Evolutionary conservation across 2,113 vertebrate species (phyloP), one percentile per base, ranked within the genome.

Genomic region (Piprites chloris): DNA sequence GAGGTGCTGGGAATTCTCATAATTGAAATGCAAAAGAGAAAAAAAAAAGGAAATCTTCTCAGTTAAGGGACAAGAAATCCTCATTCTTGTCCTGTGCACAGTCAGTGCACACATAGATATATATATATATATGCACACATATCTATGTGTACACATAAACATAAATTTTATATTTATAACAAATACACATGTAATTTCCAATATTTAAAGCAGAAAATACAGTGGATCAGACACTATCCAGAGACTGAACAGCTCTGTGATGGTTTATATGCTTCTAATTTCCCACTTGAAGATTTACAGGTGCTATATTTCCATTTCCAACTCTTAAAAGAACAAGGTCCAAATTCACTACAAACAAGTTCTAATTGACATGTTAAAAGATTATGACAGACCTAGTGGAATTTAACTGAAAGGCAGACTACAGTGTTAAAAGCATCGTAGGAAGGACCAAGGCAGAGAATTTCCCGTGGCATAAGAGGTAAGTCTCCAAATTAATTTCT

Each of bases 111-210:
- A 50, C 6, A 13, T n/a, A 58, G 33, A n/a, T 23, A 14, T 11
- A 41, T 9, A 42, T 46, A 10, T 9, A 6, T 33, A 50, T 4
- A 4, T 49, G 13, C 6, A 42, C 30, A 50, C 8, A 9, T 9
- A 10, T 37, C 22, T 41, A 72, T 0, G 0, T 24, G 4, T 19
- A 21, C 9, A 30, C 9, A 35, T 17, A 46, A 19, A 16, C 23
- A 30, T 72, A 3, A 13, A 22, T 26, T 11, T n/a, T 32, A 24
- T 46, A 50, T 9, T 30, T 15, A 6, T 33, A 47, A 47, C 5
- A 62, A 37, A 75, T 46, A 9, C 3, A n/a, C 4, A 30, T 6
- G 4, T 21, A 13, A 23, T 68, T 87, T 76, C 14, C 15, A 37
- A 9, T n/a, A 72, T 21, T n/a, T 78, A 41, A 85, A 90, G 16